Base-by-base conservation (phyloP, 2,888 invertebrate species). In the Callinectes sapidus region DNA sequence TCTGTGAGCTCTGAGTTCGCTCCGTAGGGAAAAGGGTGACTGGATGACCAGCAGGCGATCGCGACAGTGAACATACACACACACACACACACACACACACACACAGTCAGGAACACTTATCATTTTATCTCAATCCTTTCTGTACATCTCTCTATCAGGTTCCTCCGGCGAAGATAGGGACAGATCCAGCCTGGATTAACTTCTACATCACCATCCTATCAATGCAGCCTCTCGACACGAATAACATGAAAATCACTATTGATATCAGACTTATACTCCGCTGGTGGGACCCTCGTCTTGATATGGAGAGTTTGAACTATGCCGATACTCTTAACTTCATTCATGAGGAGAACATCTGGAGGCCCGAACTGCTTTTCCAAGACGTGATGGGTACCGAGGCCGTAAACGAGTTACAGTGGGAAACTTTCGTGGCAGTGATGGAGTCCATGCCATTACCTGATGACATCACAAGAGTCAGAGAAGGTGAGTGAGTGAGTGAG, bases 221-320 rank as follows among this genome's bases (percentile, higher is more conserved):
- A 55, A 48, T 94, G 86, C 92, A 94, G 32, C 94, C 94, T 48
- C 90, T 94, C n/a, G 93, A 94, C 81, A 93, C 93, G n/a, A 71
- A 81, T 18, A 81, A 55, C 87, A 92, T 93, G 92, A 93, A 91
- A 88, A 85, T 93, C 77, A 87, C 77, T 28, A 32, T 93, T 5
- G 90, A 92, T 66, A 42, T 93, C 35, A 91, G 54, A 14, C 35
- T 93, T 54, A 91, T 85, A 10, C 71, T 93, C 28, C 61, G 89
- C 39, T 94, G 94, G 94, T 66, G 90, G 32, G 94, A 94, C 71
- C 92, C 92, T 10, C 55, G 94, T 6, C 88, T 94, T 32, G 66
- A 92, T 87, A 94, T 94, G 94, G 91, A 92, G 93, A 92, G 91
- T 35, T 90, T 94, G 39, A 94, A 94, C 93, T 93, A 92, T 85